These are phyloP conservation scores for Himantopus leucocephalus DNA, from an alignment of 2,113 vertebrate genomes.

Conservation along the genomic window DNA sequence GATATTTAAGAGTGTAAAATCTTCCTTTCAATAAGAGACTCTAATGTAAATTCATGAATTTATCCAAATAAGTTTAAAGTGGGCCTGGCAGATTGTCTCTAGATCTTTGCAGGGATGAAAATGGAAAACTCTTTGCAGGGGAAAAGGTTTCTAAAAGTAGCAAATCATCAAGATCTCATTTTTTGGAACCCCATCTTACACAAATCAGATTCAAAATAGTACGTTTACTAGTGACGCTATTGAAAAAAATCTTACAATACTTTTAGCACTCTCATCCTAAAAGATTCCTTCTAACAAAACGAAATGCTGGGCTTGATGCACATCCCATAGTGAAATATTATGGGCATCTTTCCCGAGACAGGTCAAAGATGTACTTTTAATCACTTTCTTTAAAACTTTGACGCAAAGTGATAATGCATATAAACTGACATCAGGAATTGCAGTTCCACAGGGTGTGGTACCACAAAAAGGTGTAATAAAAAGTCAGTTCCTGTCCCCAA, in stretches of 20 bases:
- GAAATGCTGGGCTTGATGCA: background rate
- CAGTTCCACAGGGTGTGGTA: background rate
- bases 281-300: background rate
- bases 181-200: background rate
- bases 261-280: background rate
- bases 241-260: background rate
- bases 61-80: background rate
- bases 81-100: background rate
- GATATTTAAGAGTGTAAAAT: background rate
- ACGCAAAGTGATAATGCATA: background rate
- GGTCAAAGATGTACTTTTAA: background rate
- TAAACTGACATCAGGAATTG: background rate
- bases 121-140: background rate
- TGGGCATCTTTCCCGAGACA: background rate
- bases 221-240: background rate
- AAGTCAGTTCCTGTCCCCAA: background rate
- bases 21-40: background rate
- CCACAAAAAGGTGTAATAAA: background rate
- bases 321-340: background rate
- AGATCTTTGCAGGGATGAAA: background rate
- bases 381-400: background rate
- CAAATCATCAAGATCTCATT: background rate
- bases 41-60: background rate
- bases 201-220: background rate
- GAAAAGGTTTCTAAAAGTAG: background rate